Evolutionary conservation across 2,797 vertebrate species (phyloP).

Genomic region (Phoeniculus purpureus): DNA sequence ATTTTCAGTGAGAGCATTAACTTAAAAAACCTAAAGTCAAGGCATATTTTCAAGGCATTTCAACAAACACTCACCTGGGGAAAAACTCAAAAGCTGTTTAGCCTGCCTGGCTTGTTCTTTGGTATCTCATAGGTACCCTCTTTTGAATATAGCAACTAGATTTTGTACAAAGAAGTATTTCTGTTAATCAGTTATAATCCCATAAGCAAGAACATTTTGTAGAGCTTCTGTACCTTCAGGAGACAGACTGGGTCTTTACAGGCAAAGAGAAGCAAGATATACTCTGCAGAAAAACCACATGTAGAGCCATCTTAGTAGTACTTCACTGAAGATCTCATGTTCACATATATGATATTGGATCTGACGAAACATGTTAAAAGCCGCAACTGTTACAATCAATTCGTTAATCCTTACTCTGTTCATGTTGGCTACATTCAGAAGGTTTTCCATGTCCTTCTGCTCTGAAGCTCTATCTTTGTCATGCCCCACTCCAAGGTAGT

Average conservation of each 20-base stretch:
- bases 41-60: neutral
- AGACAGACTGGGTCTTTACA: neutral
- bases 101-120: neutral
- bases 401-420: neutral
- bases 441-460: neutral
- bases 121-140: neutral
- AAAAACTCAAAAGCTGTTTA: neutral
- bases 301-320: neutral
- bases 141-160: neutral
- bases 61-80: neutral
- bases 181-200: neutral
- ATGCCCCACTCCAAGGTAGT: neutral
- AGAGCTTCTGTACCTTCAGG: neutral
- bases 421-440: neutral
- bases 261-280: neutral
- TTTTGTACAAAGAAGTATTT: neutral
- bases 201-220: neutral
- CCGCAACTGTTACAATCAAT: neutral
- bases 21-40: neutral
- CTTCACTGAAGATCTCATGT: neutral
- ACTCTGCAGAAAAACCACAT: neutral
- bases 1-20: neutral
- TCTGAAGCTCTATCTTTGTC: neutral
- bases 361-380: neutral
- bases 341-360: neutral